A percentile compares a stretch with the other conserved stretches of the same genome.
Conservation (phyloP, 1,140 invertebrate genomes). For the Apis dorsata region DNA sequence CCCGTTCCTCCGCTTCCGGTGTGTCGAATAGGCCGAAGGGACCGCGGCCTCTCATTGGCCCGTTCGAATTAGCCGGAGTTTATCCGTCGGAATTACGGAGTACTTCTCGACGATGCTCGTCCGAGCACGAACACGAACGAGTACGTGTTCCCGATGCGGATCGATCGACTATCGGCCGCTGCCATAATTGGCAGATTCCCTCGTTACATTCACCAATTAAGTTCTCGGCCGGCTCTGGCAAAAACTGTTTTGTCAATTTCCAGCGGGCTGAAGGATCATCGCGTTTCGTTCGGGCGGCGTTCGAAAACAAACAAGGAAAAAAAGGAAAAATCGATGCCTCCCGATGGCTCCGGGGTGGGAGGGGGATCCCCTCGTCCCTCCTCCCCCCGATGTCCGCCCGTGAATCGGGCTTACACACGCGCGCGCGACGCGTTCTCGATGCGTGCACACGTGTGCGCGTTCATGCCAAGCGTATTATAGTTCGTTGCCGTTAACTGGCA, state of each 20-base stretch:
- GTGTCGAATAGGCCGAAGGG: constrained; percentile 6
- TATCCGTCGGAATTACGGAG: constrained; percentile 45
- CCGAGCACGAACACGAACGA: constrained; percentile 8
- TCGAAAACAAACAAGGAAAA: not conserved
- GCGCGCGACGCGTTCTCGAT: not conserved
- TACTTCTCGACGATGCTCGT: constrained; percentile 47
- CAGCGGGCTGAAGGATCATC: not conserved
- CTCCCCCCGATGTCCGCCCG: too few relatives aligned
- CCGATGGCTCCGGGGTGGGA: too few relatives aligned
- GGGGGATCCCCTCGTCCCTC: too few relatives aligned
- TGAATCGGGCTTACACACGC: not conserved
- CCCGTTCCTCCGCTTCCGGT: constrained; percentile 20
- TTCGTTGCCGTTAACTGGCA: constrained; percentile 58
- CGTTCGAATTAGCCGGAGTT: constrained; percentile 47
- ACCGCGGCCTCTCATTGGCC: constrained; percentile 1
- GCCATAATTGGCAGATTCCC: constrained; percentile 42
- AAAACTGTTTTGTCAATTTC: constrained; percentile 43
- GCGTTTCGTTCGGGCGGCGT: constrained; percentile 6
- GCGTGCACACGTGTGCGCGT: not conserved
- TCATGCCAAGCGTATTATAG: constrained; percentile 33
- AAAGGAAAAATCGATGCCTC: constrained; percentile 26
- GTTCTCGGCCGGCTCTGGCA: constrained; percentile 15
- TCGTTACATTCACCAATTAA: constrained; percentile 22
- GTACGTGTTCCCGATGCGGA: constrained; percentile 26
- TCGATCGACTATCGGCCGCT: constrained; percentile 35